Conservation (phyloP, 1,140 invertebrate species). For the Lucilia cuprina region DNA sequence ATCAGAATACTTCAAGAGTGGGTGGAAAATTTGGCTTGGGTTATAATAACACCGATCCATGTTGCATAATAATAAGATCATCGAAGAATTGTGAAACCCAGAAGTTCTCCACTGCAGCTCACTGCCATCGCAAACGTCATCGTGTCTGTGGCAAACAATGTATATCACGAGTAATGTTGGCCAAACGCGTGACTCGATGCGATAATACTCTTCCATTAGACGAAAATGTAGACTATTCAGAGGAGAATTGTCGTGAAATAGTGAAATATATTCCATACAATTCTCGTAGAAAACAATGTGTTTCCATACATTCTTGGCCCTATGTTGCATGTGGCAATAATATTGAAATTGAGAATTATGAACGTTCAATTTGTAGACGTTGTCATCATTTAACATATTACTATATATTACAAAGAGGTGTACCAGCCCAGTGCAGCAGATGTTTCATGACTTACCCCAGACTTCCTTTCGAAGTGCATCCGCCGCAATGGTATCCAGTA, state of each 20-base stretch:
- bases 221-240: background rate
- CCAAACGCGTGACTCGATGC: constrained; percentile 47
- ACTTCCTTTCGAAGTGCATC: background rate
- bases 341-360: background rate
- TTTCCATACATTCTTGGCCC: background rate
- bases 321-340: background rate
- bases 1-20: constrained; percentile 52
- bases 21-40: constrained; percentile 55
- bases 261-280: constrained; percentile 45
- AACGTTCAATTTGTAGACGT: background rate
- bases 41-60: constrained; percentile 51
- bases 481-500: background rate
- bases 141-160: constrained; percentile 51
- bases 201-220: constrained; percentile 31
- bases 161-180: constrained; percentile 50
- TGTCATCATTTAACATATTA: background rate
- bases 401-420: background rate
- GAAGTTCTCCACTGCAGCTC: constrained; percentile 1
- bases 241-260: constrained; percentile 39
- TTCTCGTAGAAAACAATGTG: constrained; percentile 20
- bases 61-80: constrained; percentile 49
- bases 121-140: constrained; percentile 42
- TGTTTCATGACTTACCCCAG: background rate
- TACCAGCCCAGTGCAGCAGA: background rate
- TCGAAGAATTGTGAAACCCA: constrained; percentile 38